Evolutionary conservation across 1,140 invertebrate species (phyloP).

Genomic region (Heliconius himera): DNA sequence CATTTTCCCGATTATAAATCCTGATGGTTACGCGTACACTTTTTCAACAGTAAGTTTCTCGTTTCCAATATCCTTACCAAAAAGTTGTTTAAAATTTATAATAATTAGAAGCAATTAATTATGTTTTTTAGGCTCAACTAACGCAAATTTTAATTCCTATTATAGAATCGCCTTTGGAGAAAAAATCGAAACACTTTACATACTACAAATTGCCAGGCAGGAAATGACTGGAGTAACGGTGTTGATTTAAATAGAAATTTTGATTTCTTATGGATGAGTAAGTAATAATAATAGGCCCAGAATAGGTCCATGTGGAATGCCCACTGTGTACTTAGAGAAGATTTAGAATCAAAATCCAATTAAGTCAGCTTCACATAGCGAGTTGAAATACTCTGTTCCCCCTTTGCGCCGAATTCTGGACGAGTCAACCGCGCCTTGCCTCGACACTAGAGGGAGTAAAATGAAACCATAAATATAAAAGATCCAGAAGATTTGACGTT

Average conservation of each 20-base stretch:
- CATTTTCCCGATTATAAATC: slow-evolving; percentile 49
- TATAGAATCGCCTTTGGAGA: slow-evolving; percentile 54
- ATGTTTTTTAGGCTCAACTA: background rate
- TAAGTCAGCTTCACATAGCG: no score
- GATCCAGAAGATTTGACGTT: no score
- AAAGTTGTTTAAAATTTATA: background rate
- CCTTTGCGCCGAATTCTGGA: no score
- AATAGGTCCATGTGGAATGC: no score
- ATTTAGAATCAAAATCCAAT: no score
- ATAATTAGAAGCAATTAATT: background rate
- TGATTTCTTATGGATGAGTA: slow-evolving; percentile 50
- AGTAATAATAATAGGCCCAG: background rate
- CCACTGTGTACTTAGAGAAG: no score
- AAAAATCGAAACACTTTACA: slow-evolving; percentile 48
- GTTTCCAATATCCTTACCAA: no score
- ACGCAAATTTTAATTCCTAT: background rate
- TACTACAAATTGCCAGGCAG: slow-evolving; percentile 33
- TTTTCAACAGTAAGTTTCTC: slow-evolving; percentile 46
- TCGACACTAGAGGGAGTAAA: no score
- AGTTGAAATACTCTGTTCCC: no score
- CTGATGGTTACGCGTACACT: slow-evolving; percentile 47
- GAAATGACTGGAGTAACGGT: slow-evolving; percentile 49
- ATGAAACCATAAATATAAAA: no score
- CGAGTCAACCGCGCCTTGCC: no score
- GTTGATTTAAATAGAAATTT: slow-evolving; percentile 55